Conservation (phyloP, 2,888 invertebrate genomes). For the Abrostola triplasia region DNA sequence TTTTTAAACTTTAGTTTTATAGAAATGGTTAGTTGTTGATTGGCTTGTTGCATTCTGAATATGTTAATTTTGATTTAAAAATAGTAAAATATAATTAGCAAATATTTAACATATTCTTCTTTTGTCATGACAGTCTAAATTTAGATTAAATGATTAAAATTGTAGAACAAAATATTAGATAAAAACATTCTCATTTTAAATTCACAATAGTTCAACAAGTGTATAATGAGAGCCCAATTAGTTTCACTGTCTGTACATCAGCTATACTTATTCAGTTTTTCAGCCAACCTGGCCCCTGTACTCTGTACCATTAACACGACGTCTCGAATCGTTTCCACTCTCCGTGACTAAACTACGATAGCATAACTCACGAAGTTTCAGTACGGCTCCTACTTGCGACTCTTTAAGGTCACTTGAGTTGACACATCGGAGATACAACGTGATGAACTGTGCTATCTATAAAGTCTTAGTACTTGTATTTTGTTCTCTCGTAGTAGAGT, state of each 20-base stretch:
- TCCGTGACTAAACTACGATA: constrained; percentile 23
- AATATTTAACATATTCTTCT: neutral
- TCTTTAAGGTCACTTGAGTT: constrained; percentile 40
- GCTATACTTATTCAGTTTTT: constrained; percentile 45
- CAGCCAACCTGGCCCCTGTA: constrained; percentile 38
- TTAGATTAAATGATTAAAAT: neutral
- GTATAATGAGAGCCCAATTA: constrained; percentile 46
- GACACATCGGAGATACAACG: constrained; percentile 43
- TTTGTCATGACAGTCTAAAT: constrained; percentile 1
- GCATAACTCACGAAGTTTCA: constrained; percentile 29
- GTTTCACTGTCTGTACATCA: constrained; percentile 33
- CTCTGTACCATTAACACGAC: constrained; percentile 31
- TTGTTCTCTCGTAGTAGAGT: constrained; percentile 27
- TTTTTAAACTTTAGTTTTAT: too few relatives aligned
- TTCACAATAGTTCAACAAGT: constrained; percentile 20
- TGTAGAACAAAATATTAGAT: neutral
- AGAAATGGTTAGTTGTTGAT: too few relatives aligned
- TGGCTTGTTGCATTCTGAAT: too few relatives aligned
- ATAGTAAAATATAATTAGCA: too few relatives aligned
- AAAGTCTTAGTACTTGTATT: constrained; percentile 38
- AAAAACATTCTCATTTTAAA: neutral
- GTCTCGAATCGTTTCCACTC: constrained; percentile 46
- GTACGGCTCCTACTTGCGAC: constrained; percentile 35
- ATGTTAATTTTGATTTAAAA: too few relatives aligned
- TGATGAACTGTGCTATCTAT: constrained; percentile 40